These are phyloP conservation scores for Halisarca cf. caerulea DNA, from an alignment of 37 sponge, comb jelly and placozoan genomes.

Conservation along the genomic window DNA sequence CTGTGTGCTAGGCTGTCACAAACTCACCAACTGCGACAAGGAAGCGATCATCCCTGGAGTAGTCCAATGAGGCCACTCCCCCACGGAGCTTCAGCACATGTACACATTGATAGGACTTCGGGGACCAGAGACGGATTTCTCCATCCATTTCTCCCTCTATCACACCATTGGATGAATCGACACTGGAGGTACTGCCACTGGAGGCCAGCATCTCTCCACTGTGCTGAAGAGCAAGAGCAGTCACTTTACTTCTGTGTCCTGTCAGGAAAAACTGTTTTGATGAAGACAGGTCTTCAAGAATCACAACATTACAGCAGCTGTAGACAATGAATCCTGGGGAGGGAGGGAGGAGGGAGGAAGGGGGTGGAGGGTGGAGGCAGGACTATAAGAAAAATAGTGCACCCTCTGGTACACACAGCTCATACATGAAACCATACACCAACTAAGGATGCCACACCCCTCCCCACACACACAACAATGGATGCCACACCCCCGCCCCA, in stretches of 20 bases:
- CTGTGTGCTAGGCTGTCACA: background rate
- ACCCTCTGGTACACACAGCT: no score
- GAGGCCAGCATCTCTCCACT: slow-evolving; percentile 35
- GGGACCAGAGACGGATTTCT: background rate
- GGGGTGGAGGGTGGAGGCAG: no score
- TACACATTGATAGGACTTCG: background rate
- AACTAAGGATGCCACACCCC: no score
- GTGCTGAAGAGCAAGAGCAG: slow-evolving; percentile 63
- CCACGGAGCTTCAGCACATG: slow-evolving; percentile 53
- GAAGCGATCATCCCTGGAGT: slow-evolving; percentile 80
- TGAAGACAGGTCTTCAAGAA: slow-evolving; percentile 70
- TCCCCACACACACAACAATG: no score
- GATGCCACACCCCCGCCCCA: no score
- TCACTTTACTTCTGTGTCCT: slow-evolving; percentile 72
- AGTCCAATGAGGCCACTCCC: slow-evolving; percentile 51
- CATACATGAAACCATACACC: no score
- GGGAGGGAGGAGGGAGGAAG: no score
- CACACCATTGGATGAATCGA: no score
- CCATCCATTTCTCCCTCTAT: background rate
- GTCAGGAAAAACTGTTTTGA: slow-evolving; percentile 54
- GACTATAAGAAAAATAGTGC: no score
- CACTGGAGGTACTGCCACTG: no score
- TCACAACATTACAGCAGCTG: slow-evolving; percentile 72
- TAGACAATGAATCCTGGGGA: slow-evolving; percentile 80
- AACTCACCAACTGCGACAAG: slow-evolving; percentile 75